These are phyloP conservation scores for Ceratitis capitata DNA, from an alignment of 1,140 invertebrate species.

Conservation along the genomic window DNA sequence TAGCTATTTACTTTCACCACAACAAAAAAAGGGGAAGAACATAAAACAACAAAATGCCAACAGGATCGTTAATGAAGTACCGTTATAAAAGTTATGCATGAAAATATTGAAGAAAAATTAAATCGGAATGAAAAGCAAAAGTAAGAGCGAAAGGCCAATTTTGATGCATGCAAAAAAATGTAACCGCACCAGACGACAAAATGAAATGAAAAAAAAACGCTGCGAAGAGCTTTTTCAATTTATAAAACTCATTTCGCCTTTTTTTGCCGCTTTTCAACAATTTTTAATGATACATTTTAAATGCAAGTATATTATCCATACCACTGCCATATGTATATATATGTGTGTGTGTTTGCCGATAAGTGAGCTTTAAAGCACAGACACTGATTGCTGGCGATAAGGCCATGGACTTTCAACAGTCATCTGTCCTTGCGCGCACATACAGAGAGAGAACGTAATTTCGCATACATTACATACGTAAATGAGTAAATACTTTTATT, in stretches of 20 bases:
- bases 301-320: too few species aligned
- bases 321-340: neutral
- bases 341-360: neutral
- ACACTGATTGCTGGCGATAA: neutral
- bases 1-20: too few species aligned
- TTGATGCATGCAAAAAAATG: neutral
- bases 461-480: neutral
- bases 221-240: neutral
- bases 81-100: neutral
- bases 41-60: neutral
- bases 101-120: neutral
- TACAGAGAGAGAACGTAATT: too few species aligned
- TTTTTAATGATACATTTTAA: neutral
- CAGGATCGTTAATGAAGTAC: constrained; percentile 7
- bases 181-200: neutral
- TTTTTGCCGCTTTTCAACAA: neutral
- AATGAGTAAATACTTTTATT: too few species aligned
- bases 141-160: neutral
- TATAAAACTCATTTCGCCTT: neutral
- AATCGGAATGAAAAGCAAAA: neutral
- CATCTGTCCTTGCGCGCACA: too few species aligned
- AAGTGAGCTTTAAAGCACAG: neutral
- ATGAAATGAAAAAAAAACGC: neutral
- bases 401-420: neutral
- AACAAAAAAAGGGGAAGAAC: too few species aligned